Conservation (phyloP, 1,140 invertebrate genomes). For the Callitettix versicolor region DNA sequence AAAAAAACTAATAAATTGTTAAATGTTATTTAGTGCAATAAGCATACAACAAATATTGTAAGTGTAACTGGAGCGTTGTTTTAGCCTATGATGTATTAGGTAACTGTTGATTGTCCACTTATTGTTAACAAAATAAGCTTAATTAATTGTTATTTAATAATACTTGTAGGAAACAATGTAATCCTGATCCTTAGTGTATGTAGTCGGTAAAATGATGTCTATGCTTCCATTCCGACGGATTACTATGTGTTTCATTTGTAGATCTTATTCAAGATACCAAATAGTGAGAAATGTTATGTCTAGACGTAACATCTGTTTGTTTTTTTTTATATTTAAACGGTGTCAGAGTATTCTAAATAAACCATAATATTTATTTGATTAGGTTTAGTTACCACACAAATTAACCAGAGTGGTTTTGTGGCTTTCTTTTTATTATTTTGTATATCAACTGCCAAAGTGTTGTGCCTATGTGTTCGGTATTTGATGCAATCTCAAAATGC, state of each 20-base stretch:
- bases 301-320: constrained; percentile 4
- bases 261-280: constrained; percentile 10
- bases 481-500: not conserved
- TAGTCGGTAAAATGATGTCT: too few relatives aligned
- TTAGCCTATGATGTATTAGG: too few relatives aligned
- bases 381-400: constrained; percentile 10
- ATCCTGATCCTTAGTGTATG: too few relatives aligned
- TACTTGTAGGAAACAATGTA: too few relatives aligned
- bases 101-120: too few relatives aligned
- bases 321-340: constrained; percentile 3
- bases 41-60: too few relatives aligned
- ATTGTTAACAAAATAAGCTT: too few relatives aligned
- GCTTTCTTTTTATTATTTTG: constrained; percentile 5
- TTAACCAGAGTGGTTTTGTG: constrained; percentile 4
- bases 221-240: too few relatives aligned
- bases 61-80: too few relatives aligned
- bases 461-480: constrained; percentile 12
- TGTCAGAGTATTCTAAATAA: constrained; percentile 12
- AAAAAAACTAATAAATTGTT: too few relatives aligned
- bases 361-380: constrained; percentile 8
- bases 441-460: constrained; percentile 15
- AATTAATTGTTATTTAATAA: too few relatives aligned
- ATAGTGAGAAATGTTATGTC: constrained; percentile 14
- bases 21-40: too few relatives aligned
- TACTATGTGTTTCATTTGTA: not conserved